Conservation (phyloP, 2,888 invertebrate genomes). For the Synergus umbraculus region DNA sequence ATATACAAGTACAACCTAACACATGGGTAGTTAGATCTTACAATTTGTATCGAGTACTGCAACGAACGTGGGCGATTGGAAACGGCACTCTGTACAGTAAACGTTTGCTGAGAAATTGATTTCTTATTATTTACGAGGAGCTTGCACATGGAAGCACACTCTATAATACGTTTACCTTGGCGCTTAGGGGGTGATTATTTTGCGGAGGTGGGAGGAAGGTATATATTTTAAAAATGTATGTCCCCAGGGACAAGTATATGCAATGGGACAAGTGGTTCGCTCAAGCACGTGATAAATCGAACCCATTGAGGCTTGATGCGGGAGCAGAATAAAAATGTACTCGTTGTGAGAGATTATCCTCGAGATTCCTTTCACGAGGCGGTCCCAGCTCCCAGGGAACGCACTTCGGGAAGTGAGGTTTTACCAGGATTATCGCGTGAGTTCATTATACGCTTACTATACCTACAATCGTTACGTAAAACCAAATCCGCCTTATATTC, state of each 20-base stretch:
- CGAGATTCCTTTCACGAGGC: slow-evolving; percentile 69
- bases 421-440: slow-evolving; percentile 71
- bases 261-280: slow-evolving; percentile 57
- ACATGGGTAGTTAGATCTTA: slow-evolving; percentile 56
- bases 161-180: slow-evolving; percentile 44
- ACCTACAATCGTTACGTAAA: slow-evolving; percentile 64
- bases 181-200: slow-evolving; percentile 47
- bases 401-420: slow-evolving; percentile 67
- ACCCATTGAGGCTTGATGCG: slow-evolving; percentile 70
- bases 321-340: slow-evolving; percentile 70
- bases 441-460: slow-evolving; percentile 68
- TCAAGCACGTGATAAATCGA: slow-evolving; percentile 68
- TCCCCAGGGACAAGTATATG: slow-evolving; percentile 47
- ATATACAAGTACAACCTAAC: slow-evolving; percentile 42
- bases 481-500: slow-evolving; percentile 56
- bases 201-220: slow-evolving; percentile 34
- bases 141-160: slow-evolving; percentile 55
- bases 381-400: slow-evolving; percentile 60
- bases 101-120: slow-evolving; percentile 68
- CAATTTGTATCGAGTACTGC: slow-evolving; percentile 61
- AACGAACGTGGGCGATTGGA: slow-evolving; percentile 64
- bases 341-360: slow-evolving; percentile 69
- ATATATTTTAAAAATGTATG: slow-evolving; percentile 58
- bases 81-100: slow-evolving; percentile 60
- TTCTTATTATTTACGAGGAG: slow-evolving; percentile 66